phyloP scores from a whole-genome alignment of 2,888 invertebrate genomes.

The Erebia palarica region DNA sequence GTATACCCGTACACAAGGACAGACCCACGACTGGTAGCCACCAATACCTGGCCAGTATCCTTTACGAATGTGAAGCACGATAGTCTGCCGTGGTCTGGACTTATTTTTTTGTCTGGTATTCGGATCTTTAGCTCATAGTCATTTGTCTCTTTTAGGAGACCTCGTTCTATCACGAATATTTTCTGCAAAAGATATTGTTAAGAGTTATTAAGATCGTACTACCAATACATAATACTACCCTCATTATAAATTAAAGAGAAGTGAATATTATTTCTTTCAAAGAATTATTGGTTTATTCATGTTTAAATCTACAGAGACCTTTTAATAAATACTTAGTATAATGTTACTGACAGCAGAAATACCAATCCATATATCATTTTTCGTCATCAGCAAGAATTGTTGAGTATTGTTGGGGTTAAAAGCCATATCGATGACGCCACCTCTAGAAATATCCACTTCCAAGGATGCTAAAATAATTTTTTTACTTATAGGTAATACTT shows the following conservation, averaged over 20 bases:
- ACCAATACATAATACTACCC: too few species aligned
- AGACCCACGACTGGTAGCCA: conserved; percentile 73
- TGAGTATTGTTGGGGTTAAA: conserved; percentile 64
- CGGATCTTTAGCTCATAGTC: conserved; percentile 62
- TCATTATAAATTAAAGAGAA: too few species aligned
- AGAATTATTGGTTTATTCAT: too few species aligned
- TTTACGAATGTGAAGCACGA: conserved; percentile 79
- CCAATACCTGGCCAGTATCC: conserved; percentile 74
- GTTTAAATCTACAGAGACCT: background rate
- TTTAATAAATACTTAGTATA: too few species aligned
- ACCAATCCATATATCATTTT: conserved; percentile 65
- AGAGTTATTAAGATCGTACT: background rate
- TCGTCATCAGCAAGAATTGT: conserved; percentile 66
- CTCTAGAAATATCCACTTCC: conserved; percentile 46
- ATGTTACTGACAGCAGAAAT: conserved; percentile 56
- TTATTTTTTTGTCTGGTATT: conserved; percentile 48
- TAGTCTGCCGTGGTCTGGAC: conserved; percentile 65
- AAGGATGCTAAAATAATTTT: conserved; percentile 41
- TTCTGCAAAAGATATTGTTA: conserved; percentile 50
- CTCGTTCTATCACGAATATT: conserved; percentile 62
- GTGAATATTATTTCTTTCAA: background rate
- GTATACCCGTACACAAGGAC: conserved; percentile 78
- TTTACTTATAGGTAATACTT: background rate
- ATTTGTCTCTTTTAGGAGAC: conserved; percentile 60
- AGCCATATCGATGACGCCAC: conserved; percentile 56